phyloP scores from a whole-genome alignment of 2,113 vertebrate genomes.

The Caretta caretta region DNA sequence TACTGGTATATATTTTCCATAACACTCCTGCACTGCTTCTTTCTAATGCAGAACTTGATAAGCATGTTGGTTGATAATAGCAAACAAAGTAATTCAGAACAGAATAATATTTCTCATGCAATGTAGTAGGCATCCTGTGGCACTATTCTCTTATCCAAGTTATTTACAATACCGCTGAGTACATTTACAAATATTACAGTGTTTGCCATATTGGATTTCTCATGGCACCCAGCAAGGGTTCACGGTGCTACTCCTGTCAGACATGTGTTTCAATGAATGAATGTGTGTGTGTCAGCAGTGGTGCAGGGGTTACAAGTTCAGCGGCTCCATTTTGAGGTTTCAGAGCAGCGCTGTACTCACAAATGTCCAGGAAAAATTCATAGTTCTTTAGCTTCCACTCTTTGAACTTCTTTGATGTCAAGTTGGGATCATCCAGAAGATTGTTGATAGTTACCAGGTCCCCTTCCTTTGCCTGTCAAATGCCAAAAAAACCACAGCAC shows the following conservation, averaged over 20 bases:
- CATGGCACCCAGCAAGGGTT: slow-evolving; percentile 48
- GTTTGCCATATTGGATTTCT: slow-evolving; percentile 61
- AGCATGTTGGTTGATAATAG: slow-evolving; percentile 51
- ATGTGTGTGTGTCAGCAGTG: slow-evolving; percentile 89
- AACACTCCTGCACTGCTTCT: slow-evolving; percentile 61
- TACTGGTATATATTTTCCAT: slow-evolving; percentile 58
- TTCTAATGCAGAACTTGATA: slow-evolving; percentile 76
- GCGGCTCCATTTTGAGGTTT: slow-evolving; percentile 84
- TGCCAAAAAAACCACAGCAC: slow-evolving; percentile 36
- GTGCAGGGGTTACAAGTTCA: slow-evolving; percentile 84
- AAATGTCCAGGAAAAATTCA: slow-evolving; percentile 92
- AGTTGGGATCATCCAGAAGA: slow-evolving; percentile 87
- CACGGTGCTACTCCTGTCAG: slow-evolving; percentile 63
- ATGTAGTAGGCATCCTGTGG: slow-evolving; percentile 90
- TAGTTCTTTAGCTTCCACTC: slow-evolving; percentile 93
- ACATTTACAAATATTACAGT: slow-evolving; percentile 87
- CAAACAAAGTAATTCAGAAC: slow-evolving; percentile 75
- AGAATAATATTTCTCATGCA: slow-evolving; percentile 88
- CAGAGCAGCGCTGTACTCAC: slow-evolving; percentile 84
- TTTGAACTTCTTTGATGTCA: slow-evolving; percentile 90
- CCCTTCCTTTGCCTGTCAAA: slow-evolving; percentile 88
- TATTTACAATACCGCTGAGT: slow-evolving; percentile 86
- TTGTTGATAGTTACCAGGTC: slow-evolving; percentile 86
- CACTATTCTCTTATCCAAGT: slow-evolving; percentile 85
- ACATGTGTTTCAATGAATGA: slow-evolving; percentile 94